Base-by-base conservation (phyloP, 2,888 invertebrate species). In the Dorcus hopei region DNA sequence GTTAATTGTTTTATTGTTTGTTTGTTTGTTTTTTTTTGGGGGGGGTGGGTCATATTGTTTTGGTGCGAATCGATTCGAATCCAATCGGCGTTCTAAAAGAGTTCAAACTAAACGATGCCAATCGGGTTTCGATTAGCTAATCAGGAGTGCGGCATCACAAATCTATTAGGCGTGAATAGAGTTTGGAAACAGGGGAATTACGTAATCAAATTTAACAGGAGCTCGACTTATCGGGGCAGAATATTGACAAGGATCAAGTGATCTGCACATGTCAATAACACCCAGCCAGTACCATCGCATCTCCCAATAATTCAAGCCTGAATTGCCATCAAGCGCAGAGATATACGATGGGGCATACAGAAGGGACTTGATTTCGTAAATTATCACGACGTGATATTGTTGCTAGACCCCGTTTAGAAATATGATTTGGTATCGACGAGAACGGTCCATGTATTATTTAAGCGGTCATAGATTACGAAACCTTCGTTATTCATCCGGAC, bases 221-320 rank as follows among this genome's bases (percentile, higher is more conserved):
- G 43, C 16, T 26, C 40, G 49, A 55, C 41, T 55, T 50, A 55
- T 55, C 55, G 42, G 38, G 14, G 55, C 43, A 39, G 54, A 54
- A 54, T 54, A 47, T 54, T 39, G 49, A 45, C 50, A 50, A 39
- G 38, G 50, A 50, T 50, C 50, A 16, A 49, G 49, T 58, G 61
- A 57, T 58, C 47, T 38, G 54, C 58, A 54, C 50, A 58, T 51
- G 59, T 52, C 59, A 59, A 58, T 58, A 58, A 58, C 58, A 58
- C 19, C 41, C 59, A 47, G 45, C 41, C 59, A 47, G 45, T 8
- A 45, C 38, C 19, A 26, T 23, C 14, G n/a, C 52, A 19, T 48
- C 58, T 43, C 11, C 52, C 52, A 52, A 59, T 59, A 59, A 59
- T 57, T 59, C 59, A 59, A 56, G 52, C 57, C 52, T 57, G 57